Conservation (phyloP, 92 coral and sea anemone genomes). For the Epizoanthus stellaris region DNA sequence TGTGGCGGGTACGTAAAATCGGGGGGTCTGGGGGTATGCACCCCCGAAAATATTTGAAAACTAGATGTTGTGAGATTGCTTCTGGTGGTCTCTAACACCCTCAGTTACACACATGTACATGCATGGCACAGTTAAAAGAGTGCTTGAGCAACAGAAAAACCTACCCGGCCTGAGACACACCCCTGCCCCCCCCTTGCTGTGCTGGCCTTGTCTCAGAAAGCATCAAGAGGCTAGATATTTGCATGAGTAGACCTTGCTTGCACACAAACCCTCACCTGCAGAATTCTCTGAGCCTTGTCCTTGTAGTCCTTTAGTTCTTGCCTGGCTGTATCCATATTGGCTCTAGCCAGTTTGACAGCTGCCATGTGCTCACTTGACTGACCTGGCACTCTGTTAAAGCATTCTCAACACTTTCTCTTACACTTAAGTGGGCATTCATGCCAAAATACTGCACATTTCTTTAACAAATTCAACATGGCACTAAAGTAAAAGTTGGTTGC, state of each 20-base stretch:
- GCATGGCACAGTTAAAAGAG: too few relatives aligned
- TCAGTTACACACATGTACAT: background rate
- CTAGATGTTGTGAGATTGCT: background rate
- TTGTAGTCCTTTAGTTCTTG: conserved; percentile 96
- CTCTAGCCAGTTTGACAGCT: conserved; percentile 78
- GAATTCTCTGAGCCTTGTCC: conserved; percentile 96
- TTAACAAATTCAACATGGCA: background rate
- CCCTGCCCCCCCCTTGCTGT: too few relatives aligned
- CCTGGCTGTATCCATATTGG: conserved; percentile 80
- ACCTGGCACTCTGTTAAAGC: conserved; percentile 58
- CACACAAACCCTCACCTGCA: conserved; percentile 65
- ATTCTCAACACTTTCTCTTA: background rate
- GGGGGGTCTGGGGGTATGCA: too few relatives aligned
- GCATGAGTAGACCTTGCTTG: background rate
- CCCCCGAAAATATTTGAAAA: background rate
- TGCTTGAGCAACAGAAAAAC: too few relatives aligned
- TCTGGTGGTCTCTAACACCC: background rate
- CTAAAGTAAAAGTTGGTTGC: background rate
- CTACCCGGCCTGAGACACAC: too few relatives aligned
- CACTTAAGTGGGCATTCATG: too few relatives aligned
- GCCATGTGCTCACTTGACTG: conserved; percentile 79
- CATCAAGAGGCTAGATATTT: too few relatives aligned
- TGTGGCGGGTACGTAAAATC: too few relatives aligned
- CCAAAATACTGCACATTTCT: background rate
- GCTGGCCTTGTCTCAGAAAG: too few relatives aligned